A percentile compares a stretch with the other conserved stretches of the same genome.
Evolutionary conservation across 1,140 invertebrate species (phyloP).

Genomic region (Anastrepha ludens): DNA sequence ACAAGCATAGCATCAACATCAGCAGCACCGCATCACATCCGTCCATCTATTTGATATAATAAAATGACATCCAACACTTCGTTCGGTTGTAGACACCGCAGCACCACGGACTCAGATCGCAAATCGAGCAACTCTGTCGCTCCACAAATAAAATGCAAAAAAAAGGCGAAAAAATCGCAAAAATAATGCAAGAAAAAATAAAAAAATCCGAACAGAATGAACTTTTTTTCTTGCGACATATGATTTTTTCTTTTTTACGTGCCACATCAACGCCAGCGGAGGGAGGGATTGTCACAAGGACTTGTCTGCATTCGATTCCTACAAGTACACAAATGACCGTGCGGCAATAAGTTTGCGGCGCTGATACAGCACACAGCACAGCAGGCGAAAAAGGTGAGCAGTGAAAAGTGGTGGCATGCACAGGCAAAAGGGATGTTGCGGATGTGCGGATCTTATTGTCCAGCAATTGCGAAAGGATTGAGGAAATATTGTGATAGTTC

Average conservation of each 20-base stretch:
- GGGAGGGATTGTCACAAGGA: slow-evolving; percentile 61
- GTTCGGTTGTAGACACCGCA: slow-evolving; percentile 57
- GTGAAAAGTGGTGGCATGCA: slow-evolving; percentile 36
- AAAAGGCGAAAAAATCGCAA: neutral
- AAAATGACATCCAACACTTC: slow-evolving; percentile 74
- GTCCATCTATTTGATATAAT: slow-evolving; percentile 64
- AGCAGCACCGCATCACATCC: slow-evolving; percentile 18
- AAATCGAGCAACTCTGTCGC: slow-evolving; percentile 20
- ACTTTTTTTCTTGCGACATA: neutral
- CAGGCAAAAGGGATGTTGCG: slow-evolving; percentile 28
- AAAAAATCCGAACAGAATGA: neutral
- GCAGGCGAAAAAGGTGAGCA: neutral
- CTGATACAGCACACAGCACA: neutral
- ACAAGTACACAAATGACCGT: slow-evolving; percentile 38
- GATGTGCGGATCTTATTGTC: slow-evolving; percentile 27
- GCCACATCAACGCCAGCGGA: slow-evolving; percentile 16
- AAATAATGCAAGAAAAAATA: slow-evolving; percentile 23
- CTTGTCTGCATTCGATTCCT: slow-evolving; percentile 72
- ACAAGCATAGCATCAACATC: neutral
- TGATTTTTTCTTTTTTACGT: slow-evolving; percentile 39
- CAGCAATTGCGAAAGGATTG: slow-evolving; percentile 24
- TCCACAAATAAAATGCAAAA: slow-evolving; percentile 36
- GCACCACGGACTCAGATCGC: slow-evolving; percentile 9
- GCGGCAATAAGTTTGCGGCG: neutral
- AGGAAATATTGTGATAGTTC: neutral